These are phyloP conservation scores for Thinocorus orbignyianus DNA, from an alignment of 2,113 vertebrate species.

Conservation along the genomic window DNA sequence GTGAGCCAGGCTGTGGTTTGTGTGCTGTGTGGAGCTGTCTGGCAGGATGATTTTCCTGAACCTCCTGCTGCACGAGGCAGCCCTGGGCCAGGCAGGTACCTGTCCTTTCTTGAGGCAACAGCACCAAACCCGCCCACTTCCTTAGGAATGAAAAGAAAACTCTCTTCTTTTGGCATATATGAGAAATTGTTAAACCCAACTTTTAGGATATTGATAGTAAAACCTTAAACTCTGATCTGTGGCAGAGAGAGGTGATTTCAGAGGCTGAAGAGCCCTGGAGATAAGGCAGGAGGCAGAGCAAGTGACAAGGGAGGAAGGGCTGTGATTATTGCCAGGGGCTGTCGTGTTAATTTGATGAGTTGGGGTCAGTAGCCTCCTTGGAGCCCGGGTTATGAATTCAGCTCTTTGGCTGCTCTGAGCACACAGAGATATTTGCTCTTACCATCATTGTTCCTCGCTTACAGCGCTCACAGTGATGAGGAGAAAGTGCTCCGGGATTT, in stretches of 20 bases:
- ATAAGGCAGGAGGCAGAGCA: background rate
- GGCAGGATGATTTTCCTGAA: background rate
- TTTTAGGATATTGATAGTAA: background rate
- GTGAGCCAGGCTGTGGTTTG: background rate
- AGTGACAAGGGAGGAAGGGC: background rate
- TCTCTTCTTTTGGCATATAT: background rate
- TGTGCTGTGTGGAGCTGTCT: background rate
- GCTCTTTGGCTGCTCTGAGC: background rate
- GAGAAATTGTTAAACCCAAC: background rate
- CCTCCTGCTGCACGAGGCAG: background rate
- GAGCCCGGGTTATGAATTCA: background rate
- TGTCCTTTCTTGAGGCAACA: background rate
- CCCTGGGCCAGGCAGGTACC: background rate
- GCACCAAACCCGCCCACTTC: background rate
- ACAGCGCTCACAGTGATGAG: fast-evolving
- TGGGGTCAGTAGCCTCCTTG: background rate
- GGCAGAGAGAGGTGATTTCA: background rate
- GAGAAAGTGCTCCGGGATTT: background rate
- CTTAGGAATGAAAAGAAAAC: background rate
- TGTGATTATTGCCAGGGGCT: fast-evolving
- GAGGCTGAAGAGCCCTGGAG: background rate
- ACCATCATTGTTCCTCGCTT: background rate
- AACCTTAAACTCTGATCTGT: background rate
- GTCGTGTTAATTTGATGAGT: background rate
- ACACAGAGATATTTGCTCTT: background rate